These are phyloP conservation scores for Triplophysa bombifrons DNA, from an alignment of 2,797 vertebrate genomes.

Conservation along the genomic window DNA sequence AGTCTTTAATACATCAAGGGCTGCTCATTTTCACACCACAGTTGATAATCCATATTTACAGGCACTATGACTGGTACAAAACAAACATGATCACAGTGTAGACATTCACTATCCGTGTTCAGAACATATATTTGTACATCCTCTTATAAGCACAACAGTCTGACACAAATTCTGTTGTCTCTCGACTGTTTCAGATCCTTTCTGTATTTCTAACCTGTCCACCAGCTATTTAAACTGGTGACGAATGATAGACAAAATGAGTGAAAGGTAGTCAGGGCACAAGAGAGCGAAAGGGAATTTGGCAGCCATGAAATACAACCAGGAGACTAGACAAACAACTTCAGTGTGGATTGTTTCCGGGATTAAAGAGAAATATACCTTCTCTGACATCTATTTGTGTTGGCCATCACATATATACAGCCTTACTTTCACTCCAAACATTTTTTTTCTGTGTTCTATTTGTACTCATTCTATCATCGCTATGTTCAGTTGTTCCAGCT, in stretches of 20 bases:
- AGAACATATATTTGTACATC: conserved; percentile 7
- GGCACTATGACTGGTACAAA: conserved; percentile 18
- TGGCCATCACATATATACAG: conserved; percentile 68
- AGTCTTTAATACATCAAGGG: conserved; percentile 57
- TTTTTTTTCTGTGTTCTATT: conserved; percentile 48
- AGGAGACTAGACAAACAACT: conserved; percentile 80
- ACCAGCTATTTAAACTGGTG: conserved; percentile 71
- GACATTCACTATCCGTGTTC: conserved; percentile 27
- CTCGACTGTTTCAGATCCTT: conserved; percentile 16
- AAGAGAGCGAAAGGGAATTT: conserved; percentile 49
- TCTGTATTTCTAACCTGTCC: conserved; percentile 44
- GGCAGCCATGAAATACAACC: conserved; percentile 79
- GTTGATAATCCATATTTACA: conserved; percentile 25
- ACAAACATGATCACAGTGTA: conserved; percentile 7
- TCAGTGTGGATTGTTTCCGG: conserved; percentile 77
- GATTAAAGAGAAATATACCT: conserved; percentile 69
- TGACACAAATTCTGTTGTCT: conserved; percentile 59
- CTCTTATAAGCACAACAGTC: conserved; percentile 4
- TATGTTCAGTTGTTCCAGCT: conserved; percentile 78
- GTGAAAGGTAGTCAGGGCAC: not conserved
- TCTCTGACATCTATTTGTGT: conserved; percentile 83
- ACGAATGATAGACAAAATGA: conserved; percentile 44
- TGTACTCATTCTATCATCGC: conserved; percentile 65
- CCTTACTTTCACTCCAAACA: conserved; percentile 44
- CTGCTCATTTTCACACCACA: conserved; percentile 52